Evolutionary conservation across 1,140 invertebrate genomes (phyloP).

Genomic region (Micrasema minimum): DNA sequence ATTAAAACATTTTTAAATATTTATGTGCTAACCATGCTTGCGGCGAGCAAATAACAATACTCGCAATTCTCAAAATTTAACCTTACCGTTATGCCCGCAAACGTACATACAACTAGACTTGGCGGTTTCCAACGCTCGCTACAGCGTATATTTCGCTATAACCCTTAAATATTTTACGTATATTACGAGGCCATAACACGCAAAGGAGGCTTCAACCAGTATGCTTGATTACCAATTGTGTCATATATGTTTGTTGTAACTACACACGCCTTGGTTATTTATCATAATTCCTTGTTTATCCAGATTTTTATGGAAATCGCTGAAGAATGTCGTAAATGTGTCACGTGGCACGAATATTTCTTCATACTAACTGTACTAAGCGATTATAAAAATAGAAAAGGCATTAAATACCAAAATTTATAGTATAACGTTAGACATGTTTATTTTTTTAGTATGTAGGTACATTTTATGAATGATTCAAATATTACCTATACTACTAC

Average conservation of each 20-base stretch:
- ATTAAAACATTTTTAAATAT: neutral
- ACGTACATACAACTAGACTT: slow-evolving; percentile 31
- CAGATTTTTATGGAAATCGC: slow-evolving; percentile 25
- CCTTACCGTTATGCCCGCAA: neutral
- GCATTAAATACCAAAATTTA: too few species aligned
- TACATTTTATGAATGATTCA: too few species aligned
- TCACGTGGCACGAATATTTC: too few species aligned
- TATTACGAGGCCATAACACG: slow-evolving; percentile 50
- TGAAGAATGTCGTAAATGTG: slow-evolving; percentile 17
- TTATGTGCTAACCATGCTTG: neutral
- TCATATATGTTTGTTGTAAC: slow-evolving; percentile 41
- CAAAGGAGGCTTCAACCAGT: slow-evolving; percentile 48
- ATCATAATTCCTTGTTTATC: slow-evolving; percentile 29
- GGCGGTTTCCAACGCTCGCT: slow-evolving; percentile 25
- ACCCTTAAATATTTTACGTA: slow-evolving; percentile 53
- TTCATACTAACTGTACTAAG: too few species aligned
- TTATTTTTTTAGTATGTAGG: too few species aligned
- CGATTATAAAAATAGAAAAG: too few species aligned
- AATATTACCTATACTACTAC: too few species aligned
- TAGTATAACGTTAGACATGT: too few species aligned
- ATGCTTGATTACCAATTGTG: slow-evolving; percentile 47
- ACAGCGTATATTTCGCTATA: slow-evolving; percentile 50
- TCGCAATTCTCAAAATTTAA: slow-evolving; percentile 17
- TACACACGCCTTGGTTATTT: slow-evolving; percentile 31
- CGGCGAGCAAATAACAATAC: slow-evolving; percentile 6